Evolutionary conservation across 2,113 vertebrate species (phyloP).

Genomic region (Alligator mississippiensis): DNA sequence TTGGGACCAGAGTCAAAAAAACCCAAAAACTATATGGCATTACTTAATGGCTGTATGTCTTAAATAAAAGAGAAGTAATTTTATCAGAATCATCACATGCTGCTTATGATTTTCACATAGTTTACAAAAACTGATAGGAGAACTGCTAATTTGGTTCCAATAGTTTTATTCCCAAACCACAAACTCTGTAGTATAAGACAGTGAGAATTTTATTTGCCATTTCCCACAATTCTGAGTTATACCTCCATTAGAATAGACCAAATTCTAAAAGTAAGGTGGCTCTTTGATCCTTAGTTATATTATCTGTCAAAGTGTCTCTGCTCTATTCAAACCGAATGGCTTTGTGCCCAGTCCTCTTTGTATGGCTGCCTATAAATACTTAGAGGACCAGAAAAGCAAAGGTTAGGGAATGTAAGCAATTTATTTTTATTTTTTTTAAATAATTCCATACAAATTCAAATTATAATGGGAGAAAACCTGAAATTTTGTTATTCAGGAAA

Average conservation of each 20-base stretch:
- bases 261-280: background rate
- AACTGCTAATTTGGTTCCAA: background rate
- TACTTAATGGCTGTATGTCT: background rate
- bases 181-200: background rate
- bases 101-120: background rate
- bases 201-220: background rate
- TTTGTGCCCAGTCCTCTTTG: background rate
- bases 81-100: background rate
- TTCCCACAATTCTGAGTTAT: background rate
- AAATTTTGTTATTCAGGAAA: background rate
- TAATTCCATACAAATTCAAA: background rate
- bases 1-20: background rate
- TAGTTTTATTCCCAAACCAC: background rate
- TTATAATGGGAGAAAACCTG: background rate
- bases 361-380: background rate
- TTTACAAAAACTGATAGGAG: background rate
- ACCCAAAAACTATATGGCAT: background rate
- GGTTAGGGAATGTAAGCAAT: background rate
- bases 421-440: background rate
- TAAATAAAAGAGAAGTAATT: background rate
- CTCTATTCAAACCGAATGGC: background rate
- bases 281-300: background rate
- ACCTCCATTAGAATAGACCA: background rate
- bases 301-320: background rate
- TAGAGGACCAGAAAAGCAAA: background rate